Conservation (phyloP, 2,113 vertebrate genomes). For the Coracopsis vasa region DNA sequence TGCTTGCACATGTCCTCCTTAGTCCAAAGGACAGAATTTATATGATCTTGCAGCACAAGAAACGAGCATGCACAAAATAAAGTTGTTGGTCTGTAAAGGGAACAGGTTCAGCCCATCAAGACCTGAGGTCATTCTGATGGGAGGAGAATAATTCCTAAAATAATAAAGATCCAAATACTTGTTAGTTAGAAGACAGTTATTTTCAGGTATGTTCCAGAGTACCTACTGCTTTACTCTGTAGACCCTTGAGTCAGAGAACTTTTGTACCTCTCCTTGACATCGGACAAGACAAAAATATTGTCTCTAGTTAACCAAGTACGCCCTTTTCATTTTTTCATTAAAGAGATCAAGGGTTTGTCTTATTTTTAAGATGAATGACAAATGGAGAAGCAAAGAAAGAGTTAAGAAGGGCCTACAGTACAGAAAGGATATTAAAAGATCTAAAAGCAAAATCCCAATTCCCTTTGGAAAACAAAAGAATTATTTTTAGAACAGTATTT, state of each 20-base stretch:
- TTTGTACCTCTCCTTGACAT: not conserved
- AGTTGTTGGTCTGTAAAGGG: not conserved
- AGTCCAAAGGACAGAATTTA: not conserved
- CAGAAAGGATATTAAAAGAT: constrained; percentile 29
- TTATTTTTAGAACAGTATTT: constrained; percentile 46
- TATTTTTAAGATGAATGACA: not conserved
- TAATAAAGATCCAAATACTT: not conserved
- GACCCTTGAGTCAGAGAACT: not conserved
- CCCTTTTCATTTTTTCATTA: not conserved
- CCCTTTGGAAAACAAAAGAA: constrained; percentile 43
- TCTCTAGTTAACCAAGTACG: not conserved
- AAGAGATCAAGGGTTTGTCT: not conserved
- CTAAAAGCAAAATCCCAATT: constrained; percentile 43
- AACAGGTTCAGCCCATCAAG: not conserved
- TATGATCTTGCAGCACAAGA: not conserved
- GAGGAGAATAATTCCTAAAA: not conserved
- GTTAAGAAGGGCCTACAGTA: not conserved
- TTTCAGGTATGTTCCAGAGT: not conserved
- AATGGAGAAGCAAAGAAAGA: not conserved
- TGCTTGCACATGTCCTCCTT: not conserved
- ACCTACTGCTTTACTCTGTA: not conserved
- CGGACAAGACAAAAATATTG: not conserved
- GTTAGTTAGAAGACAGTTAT: not conserved
- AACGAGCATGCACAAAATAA: not conserved
- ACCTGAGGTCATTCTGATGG: not conserved